Base-by-base conservation (phyloP, 2,888 invertebrate genomes). In the Thera britannica region DNA sequence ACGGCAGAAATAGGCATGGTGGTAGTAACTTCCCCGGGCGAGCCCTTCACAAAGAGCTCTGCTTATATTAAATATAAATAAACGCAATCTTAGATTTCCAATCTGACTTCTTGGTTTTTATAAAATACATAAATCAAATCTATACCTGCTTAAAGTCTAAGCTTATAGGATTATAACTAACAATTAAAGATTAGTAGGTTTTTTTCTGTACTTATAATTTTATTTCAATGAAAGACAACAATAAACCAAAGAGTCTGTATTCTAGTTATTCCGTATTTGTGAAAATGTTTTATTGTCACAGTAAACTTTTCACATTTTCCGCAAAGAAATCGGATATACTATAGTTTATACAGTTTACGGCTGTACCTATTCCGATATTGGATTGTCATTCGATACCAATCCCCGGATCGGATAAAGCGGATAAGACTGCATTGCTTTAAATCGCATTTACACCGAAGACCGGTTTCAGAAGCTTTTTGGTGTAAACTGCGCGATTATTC, bases 331-430 rank as follows among this genome's bases (percentile, higher is more conserved):
- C 51, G 51, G 3, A 23, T 51, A 12, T 51, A 51, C 51, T 12
- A 23, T 51, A 51, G 51, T 23, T 51, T 51, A 51, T 51, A 51
- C 51, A 51, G 51, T 51, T 51, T 51, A 51, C 51, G 51, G 4
- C 51, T 12, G 51, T 23, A 51, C 51, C 38, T 38, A 38, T 38
- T 51, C 12, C 51, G 51, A 23, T 51, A 51, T 51, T 51, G 51
- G 51, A 51, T 51, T 51, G 23, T 51, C 51, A 12, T 51, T 12
- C 12, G 51, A 51, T 51, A 51, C 12, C 51, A 51, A 51, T 23
- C 12, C 51, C 23, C 51, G 23, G 38, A 51, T 51, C 23, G 12
- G 51, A 51, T 51, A 4, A 12, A 23, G 23, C 23, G 23, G 23
- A 23, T 12, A 51, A 12, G 6, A 51, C 23, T 12, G 51, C 51